Percentiles rank a stretch among this genome's conserved stretches.
Conservation (phyloP, 2,888 invertebrate genomes). For the Allophyes oxyacanthae region DNA sequence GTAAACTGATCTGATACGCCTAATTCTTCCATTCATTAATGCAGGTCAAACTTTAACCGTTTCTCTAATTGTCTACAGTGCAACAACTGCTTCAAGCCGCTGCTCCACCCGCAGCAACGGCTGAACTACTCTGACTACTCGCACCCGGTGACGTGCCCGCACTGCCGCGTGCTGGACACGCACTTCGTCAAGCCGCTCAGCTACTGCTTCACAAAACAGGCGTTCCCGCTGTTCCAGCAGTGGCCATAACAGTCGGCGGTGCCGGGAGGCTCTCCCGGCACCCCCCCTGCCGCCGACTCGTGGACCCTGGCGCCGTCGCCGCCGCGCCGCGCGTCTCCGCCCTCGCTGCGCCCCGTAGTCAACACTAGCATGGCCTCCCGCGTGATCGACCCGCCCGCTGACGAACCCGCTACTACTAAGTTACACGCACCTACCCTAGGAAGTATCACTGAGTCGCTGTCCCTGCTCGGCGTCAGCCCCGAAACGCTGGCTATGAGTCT, state of each 20-base stretch:
- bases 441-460: slow-evolving; percentile 83
- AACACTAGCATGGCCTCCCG: slow-evolving; percentile 87
- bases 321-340: slow-evolving; percentile 82
- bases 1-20: neutral
- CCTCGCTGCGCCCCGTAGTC: slow-evolving; percentile 83
- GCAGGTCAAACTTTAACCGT: slow-evolving; percentile 6
- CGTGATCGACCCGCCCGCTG: slow-evolving; percentile 65
- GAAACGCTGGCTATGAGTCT: slow-evolving; percentile 83
- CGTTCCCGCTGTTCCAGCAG: slow-evolving; percentile 91
- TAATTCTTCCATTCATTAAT: neutral
- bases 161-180: slow-evolving; percentile 96
- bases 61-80: slow-evolving; percentile 91
- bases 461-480: slow-evolving; percentile 80
- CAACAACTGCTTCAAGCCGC: slow-evolving; percentile 96
- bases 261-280: slow-evolving; percentile 90
- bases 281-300: slow-evolving; percentile 77
- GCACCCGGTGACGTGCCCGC: slow-evolving; percentile 96
- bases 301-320: slow-evolving; percentile 81
- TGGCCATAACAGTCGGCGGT: slow-evolving; percentile 96
- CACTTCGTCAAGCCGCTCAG: slow-evolving; percentile 98
- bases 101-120: slow-evolving; percentile 95
- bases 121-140: slow-evolving; percentile 98
- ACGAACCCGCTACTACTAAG: slow-evolving; percentile 69
- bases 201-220: slow-evolving; percentile 94
- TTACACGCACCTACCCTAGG: slow-evolving; percentile 74